Percentiles rank a stretch among this genome's conserved stretches.
phyloP scores from a whole-genome alignment of 2,888 invertebrate genomes.

The Drosophila aldrichi region DNA sequence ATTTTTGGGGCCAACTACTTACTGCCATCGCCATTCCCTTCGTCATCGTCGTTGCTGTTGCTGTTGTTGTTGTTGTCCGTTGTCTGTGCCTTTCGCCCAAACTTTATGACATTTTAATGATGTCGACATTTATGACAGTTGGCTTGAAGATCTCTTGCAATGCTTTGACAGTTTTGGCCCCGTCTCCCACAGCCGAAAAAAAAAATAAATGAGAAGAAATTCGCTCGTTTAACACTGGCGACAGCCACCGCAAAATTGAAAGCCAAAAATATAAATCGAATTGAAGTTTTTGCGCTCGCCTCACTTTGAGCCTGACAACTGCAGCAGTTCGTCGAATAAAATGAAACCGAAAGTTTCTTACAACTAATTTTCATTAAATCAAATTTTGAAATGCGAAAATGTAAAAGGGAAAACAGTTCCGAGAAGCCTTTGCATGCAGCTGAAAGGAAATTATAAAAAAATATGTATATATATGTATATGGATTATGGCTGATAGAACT shows the following conservation, averaged over 20 bases:
- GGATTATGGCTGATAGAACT: background rate
- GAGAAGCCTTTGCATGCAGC: background rate
- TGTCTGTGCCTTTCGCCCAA: conserved; percentile 25
- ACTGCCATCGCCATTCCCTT: conserved; percentile 2
- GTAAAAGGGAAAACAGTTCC: background rate
- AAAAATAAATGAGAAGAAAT: background rate
- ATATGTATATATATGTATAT: background rate
- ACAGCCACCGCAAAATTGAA: conserved; percentile 46
- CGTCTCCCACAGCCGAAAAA: conserved; percentile 6
- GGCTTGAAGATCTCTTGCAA: conserved; percentile 64
- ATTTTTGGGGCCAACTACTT: conserved; percentile 51
- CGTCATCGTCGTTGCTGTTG: background rate
- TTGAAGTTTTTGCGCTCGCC: conserved; percentile 1
- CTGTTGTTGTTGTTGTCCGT: conserved; percentile 2
- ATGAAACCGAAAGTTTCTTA: conserved; percentile 29
- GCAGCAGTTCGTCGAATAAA: conserved; percentile 20
- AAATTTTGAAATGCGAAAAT: background rate
- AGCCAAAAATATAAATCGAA: conserved; percentile 36
- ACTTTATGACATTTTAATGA: conserved; percentile 77
- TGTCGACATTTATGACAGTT: conserved; percentile 76
- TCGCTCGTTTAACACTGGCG: conserved; percentile 30
- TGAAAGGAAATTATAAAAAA: background rate
- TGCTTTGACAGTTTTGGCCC: conserved; percentile 62
- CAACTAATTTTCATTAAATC: conserved; percentile 26
- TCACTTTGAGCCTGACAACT: conserved; percentile 32